Evolutionary conservation across 1,140 invertebrate genomes (phyloP), one percentile per base, ranked within the genome.

Genomic region (Marisa cornuarietis): DNA sequence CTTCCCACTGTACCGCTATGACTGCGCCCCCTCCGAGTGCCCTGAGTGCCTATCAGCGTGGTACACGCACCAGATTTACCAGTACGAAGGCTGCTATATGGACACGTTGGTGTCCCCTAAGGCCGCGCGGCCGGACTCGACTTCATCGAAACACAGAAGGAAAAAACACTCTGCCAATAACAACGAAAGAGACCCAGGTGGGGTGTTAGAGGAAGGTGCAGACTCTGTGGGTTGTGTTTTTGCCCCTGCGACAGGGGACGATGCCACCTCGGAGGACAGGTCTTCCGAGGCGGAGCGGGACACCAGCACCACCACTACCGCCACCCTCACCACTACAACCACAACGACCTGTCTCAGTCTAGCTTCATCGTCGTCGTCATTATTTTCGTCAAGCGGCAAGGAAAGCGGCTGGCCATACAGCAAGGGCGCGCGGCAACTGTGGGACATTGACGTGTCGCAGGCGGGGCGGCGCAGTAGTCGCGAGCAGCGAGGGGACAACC

Each of bases 1-100:
- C 10, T 87, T 84, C 78, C 86, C 89, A 3, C 77, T 90, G n/a
- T 85, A 87, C 49, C 85, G 86, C 13, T 89, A 88, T 79, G 85
- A 88, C 72, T 89, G 87, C 62, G 77, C 86, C 0, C 87, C 87
- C 0, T 83, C 84, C 2, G 83, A 87, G 49, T 90, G 90, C 80
- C 86, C 88, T 10, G 85, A 88, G 62, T 90, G 90, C 80, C 77
- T 88, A 24, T 76, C 80, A 20, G 80, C 83, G 22, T 78, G 80
- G 78, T 84, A 82, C 77, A 76, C 73, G 20, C 72, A 78, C 58
- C 83, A 85, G 79, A 86, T 85, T 81, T 87, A 85, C 74, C 81
- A 82, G 76, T 76, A 80, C 49, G 83, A 80, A 52, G 78, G 79
- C 14, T 78, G 74, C 24, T 73, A 69, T 49, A 7, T 69, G n/a